Evolutionary conservation across 2,797 vertebrate species (phyloP), one percentile per base, ranked within the genome.

Genomic region (Coracias cyanogaster): DNA sequence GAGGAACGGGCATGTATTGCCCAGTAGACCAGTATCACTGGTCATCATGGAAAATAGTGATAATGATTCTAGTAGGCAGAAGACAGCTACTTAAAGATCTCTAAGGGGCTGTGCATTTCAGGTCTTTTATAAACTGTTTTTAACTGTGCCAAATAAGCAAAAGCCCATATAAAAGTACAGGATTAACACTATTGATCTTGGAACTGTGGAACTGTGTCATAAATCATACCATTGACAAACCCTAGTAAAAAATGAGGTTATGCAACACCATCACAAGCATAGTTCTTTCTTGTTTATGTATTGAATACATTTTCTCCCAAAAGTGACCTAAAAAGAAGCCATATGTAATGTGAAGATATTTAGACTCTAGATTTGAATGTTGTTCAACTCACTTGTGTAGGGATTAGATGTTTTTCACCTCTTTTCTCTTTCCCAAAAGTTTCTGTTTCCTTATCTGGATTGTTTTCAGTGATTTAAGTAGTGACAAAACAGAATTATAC

Each of bases 401-500:
- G 2, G 25, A 24, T 28, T 41, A 28, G 39, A 48, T 24, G 12
- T 19, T 72, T 80, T 82, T 33, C 33, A 55, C 15, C 9, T 41
- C 39, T 80, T 29, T 18, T 52, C 15, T 77, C 18, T 67, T 76
- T 15, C 28, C 33, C 21, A 57, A 9, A 82, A 37, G 4, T 71
- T 74, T 79, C n/a, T 80, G 14, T 72, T 94, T 92, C 25, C 46
- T 49, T 82, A 52, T 26, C 49, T 87, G 57, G 74, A 37, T 83
- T 74, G 52, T 87, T 88, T 81, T 91, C 66, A 52, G 70, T 62
- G 43, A 6, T 90, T 90, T 90, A 46, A 84, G 51, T 45, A 22
- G 35, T 92, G 81, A 79, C 35, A 90, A 95, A 95, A 89, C n/a
- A 83, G 54, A 90, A 95, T 95, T 91, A 94, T 22, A 95, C 49